Evolutionary conservation across 1,140 invertebrate species (phyloP), one percentile per base, ranked within the genome.

Genomic region (Aethina tumida): DNA sequence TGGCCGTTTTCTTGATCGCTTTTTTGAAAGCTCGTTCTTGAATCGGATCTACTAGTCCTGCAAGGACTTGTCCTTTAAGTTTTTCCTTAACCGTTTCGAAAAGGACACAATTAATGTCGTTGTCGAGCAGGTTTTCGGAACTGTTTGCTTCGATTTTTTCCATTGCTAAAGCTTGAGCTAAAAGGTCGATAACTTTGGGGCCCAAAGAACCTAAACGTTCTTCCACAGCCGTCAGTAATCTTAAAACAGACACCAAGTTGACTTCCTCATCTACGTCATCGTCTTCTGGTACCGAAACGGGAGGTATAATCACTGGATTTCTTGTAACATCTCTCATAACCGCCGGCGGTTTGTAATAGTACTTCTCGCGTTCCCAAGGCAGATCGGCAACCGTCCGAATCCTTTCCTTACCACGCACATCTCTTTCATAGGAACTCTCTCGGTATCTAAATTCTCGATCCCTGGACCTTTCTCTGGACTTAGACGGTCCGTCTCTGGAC

Each of bases 81-180:
- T 87, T 88, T 54, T 89, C 84, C 55, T 87, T 87, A 0, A 79
- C 76, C 0, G 83, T 86, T 63, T 88, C 85, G 33, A 90, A 74
- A 25, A 87, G 64, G 0, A 84, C 77, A 49, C 73, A 74, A 31
- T 81, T 75, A 20, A 76, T 68, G 15, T 83, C 76, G 44, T 80
- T 75, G 17, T 74, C 67, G 0, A 88, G 53, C 2, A 88, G 47
- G 32, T 78, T 72, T 35, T 84, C 81, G 0, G 82, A 81, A 3
- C 81, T 79, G 58, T 83, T 83, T 1, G 79, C 67, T 43, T 67
- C 60, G n/a, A 68, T 68, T 59, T 82, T 85, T 49, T 89, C 84
- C 62, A 86, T 72, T 10, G 78, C 76, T 7, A 90, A 55, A 0
- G 82, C 83, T 41, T 75, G 73, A 1, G 79, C 74, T 1, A 90